These are phyloP conservation scores for Apocrypta bakeri DNA, from an alignment of 1,140 invertebrate genomes.

Conservation along the genomic window DNA sequence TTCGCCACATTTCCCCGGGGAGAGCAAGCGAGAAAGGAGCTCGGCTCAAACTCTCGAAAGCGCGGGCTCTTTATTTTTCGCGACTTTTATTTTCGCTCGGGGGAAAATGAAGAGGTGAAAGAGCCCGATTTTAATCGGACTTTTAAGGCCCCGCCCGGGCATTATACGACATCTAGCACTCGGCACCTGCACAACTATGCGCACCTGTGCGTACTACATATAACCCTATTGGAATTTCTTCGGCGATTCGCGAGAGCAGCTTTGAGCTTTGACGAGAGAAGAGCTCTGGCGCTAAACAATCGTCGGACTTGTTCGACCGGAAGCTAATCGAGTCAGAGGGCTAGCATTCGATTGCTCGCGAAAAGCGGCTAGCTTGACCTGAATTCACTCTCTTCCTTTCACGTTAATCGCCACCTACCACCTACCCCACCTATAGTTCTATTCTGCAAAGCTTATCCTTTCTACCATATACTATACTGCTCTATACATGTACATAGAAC, in stretches of 20 bases:
- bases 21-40: background rate
- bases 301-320: background rate
- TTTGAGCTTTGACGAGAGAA: background rate
- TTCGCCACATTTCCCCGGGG: constrained; percentile 58
- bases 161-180: background rate
- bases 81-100: constrained; percentile 16
- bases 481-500: background rate
- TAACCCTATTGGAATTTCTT: background rate
- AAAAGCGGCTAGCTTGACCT: constrained; percentile 6
- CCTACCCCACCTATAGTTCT: background rate
- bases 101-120: background rate
- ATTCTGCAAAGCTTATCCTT: constrained; percentile 25
- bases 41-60: background rate
- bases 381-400: background rate
- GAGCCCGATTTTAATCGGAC: constrained; percentile 21
- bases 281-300: background rate
- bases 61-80: background rate
- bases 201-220: background rate
- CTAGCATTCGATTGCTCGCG: constrained; percentile 27
- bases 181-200: no score
- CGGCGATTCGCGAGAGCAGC: background rate
- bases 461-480: background rate
- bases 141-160: background rate
- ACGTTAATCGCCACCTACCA: constrained; percentile 17
- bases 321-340: constrained; percentile 29